These are phyloP conservation scores for Globodera ellingtonae DNA, from an alignment of 1,140 invertebrate species.

Conservation along the genomic window DNA sequence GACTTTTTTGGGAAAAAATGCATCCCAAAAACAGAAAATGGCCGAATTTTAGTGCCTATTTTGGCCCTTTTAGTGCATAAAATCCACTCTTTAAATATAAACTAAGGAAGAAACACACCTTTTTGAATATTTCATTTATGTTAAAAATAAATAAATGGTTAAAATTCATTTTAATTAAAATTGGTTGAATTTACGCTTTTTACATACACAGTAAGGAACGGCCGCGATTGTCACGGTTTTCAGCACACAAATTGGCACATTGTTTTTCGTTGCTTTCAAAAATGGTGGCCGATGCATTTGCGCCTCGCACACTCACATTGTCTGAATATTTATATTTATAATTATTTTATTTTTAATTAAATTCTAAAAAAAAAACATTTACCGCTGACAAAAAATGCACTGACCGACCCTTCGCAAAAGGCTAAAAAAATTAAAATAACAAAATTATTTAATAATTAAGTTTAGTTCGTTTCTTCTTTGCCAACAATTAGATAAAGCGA, in stretches of 20 bases:
- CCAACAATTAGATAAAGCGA: too few species aligned
- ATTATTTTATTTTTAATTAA: constrained; percentile 2
- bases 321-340: constrained; percentile 19
- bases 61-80: too few species aligned
- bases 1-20: too few species aligned
- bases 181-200: not conserved
- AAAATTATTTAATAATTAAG: not conserved
- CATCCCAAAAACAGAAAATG: not conserved
- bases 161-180: not conserved
- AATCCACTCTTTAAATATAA: too few species aligned
- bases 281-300: constrained; percentile 30
- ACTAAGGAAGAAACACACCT: too few species aligned
- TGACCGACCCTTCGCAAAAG: constrained; percentile 42
- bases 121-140: too few species aligned
- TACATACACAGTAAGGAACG: constrained; percentile 13
- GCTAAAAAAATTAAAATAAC: constrained; percentile 31
- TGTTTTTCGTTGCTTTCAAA: constrained; percentile 41
- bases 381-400: constrained; percentile 37
- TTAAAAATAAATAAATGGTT: not conserved
- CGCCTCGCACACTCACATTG: constrained; percentile 28
- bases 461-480: too few species aligned
- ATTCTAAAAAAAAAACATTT: constrained; percentile 2
- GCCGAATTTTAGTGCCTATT: not conserved
- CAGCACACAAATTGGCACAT: constrained; percentile 38
- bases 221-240: constrained; percentile 39